Evolutionary conservation across 2,797 vertebrate genomes (phyloP).

Genomic region (Cuculus canorus): DNA sequence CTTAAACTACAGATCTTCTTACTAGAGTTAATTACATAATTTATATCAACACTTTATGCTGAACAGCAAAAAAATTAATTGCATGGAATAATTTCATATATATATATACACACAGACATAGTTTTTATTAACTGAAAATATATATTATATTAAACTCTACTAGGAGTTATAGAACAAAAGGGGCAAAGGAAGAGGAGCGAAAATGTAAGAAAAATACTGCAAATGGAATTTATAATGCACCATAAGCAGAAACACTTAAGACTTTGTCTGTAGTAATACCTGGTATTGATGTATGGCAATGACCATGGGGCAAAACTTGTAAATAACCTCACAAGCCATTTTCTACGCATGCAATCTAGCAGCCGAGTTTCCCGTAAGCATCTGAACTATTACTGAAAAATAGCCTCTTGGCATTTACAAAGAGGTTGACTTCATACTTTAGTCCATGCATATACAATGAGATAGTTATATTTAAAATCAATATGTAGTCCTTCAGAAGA

Average conservation of each 20-base stretch:
- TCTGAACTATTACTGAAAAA: conserved; percentile 85
- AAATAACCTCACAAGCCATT: conserved; percentile 84
- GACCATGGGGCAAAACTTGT: conserved; percentile 83
- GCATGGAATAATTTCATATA: conserved; percentile 4
- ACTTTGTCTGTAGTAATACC: conserved; percentile 80
- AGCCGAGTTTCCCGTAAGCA: conserved; percentile 82
- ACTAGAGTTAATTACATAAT: background rate
- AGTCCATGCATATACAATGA: conserved; percentile 85
- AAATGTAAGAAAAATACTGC: conserved; percentile 70
- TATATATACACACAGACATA: background rate
- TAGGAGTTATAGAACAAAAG: conserved; percentile 46
- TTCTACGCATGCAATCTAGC: conserved; percentile 77
- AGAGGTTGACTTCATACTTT: conserved; percentile 85
- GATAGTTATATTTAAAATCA: conserved; percentile 87
- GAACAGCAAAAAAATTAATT: conserved; percentile 37
- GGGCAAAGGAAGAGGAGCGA: conserved; percentile 51
- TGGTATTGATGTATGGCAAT: conserved; percentile 80
- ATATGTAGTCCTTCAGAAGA: conserved; percentile 84
- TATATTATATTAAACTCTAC: conserved; percentile 48
- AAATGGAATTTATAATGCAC: conserved; percentile 78
- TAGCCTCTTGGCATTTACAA: conserved; percentile 84
- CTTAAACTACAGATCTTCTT: background rate
- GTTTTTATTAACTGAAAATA: conserved; percentile 53
- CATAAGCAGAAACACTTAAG: conserved; percentile 81
- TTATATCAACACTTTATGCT: conserved; percentile 13